Evolutionary conservation across 2,888 invertebrate genomes (phyloP).

Genomic region (Lepidonotus clava): DNA sequence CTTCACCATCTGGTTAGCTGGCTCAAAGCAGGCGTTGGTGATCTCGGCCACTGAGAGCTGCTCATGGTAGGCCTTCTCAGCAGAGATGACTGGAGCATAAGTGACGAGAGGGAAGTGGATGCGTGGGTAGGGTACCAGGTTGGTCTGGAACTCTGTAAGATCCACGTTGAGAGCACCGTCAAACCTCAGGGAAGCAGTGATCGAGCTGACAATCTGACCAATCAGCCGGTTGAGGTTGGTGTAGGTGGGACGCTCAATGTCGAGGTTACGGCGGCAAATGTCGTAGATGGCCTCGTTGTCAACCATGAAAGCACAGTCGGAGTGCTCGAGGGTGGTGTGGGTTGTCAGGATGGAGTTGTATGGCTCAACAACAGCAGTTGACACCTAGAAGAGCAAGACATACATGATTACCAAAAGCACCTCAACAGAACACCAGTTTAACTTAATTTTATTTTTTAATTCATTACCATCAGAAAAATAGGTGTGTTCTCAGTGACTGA

Average conservation of each 20-base stretch:
- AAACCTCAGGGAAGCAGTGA: conserved; percentile 62
- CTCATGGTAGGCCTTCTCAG: conserved; percentile 69
- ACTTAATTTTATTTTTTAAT: too few species aligned
- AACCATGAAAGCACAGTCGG: conserved; percentile 96
- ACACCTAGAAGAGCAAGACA: conserved; percentile 83
- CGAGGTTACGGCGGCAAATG: conserved; percentile 90
- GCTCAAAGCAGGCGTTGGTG: conserved; percentile 93
- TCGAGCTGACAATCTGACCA: conserved; percentile 62
- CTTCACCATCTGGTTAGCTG: conserved; percentile 84
- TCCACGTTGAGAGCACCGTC: conserved; percentile 64
- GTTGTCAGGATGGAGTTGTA: conserved; percentile 97
- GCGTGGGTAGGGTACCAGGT: conserved; percentile 78
- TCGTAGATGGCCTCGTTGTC: conserved; percentile 88
- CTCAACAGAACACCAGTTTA: too few species aligned
- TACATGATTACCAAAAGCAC: background rate
- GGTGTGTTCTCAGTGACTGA: too few species aligned
- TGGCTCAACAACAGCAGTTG: conserved; percentile 95
- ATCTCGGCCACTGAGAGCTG: conserved; percentile 85
- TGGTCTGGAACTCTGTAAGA: conserved; percentile 64
- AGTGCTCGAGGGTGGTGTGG: conserved; percentile 94
- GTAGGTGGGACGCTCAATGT: conserved; percentile 90
- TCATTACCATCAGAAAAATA: too few species aligned
- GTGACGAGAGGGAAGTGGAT: conserved; percentile 93
- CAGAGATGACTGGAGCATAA: conserved; percentile 81
- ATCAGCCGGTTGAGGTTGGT: conserved; percentile 87